Base-by-base conservation (phyloP, 2,113 vertebrate genomes). In the Poecilia latipinna region DNA sequence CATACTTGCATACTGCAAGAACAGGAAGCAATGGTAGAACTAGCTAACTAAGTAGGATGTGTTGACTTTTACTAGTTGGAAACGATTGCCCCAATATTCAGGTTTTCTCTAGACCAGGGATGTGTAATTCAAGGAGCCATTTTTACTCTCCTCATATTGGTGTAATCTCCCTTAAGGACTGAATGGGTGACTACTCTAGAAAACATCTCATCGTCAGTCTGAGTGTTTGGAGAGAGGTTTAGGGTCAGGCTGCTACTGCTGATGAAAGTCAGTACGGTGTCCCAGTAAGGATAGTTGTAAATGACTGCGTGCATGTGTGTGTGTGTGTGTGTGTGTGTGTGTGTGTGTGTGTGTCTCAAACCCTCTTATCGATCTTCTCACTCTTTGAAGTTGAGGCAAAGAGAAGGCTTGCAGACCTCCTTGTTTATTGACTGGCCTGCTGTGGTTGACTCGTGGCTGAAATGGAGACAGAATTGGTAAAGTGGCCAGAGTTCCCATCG, bases 381-480 rank as follows among this genome's bases (percentile, higher is more conserved):
- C 82, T 86, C 87, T 90, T 78, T 85, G 85, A 89, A 83, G 79
- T 87, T 61, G 75, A 83, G 83, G 78, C 80, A 78, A 68, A 80
- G 77, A 82, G 79, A 91, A 75, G 80, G 86, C 77, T 80, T 61
- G 77, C 81, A 78, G 86, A 74, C 85, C 82, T 84, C 79, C 84
- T 79, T 67, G 74, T 82, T 69, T 89, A 92, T 93, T 85, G 91
- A 93, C 86, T 60, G 70, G 24, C 82, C 74, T 70, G 83, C 84
- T 80, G 85, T 74, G 89, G 88, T 82, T 85, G 89, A 88, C 82
- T 87, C 75, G 86, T 73, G 87, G 89, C 89, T 87, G 86, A 90
- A 90, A 91, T 86, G 70, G 79, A 90, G 85, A 86, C 80, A 80
- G 87, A 86, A 86, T 89, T 77, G 75, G 72, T 69, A 81, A 88